Base-by-base conservation (phyloP, 2,888 invertebrate species). In the Polietes domitor region DNA sequence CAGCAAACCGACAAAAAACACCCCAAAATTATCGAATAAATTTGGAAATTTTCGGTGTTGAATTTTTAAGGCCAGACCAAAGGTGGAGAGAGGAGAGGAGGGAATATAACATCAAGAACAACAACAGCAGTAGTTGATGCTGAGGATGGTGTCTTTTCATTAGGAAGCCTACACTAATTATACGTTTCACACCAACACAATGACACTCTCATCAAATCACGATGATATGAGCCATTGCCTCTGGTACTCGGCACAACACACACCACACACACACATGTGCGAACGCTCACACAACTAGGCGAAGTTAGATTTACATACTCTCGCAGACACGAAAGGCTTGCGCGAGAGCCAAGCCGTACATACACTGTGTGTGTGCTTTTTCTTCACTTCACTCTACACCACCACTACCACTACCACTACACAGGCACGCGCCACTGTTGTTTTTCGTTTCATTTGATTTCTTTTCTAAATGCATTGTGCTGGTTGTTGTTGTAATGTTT, bases 381-480 rank as follows among this genome's bases (percentile, higher is more conserved):
- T 41, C 26, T n/a, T 53, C 32, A n/a, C 21, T 24, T 63, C n/a
- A n/a, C n/a, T n/a, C 21, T n/a, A 71, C 72, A 80, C 72, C 50
- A 82, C 37, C 74, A 77, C 81, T 75, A 80, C 72, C 50, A 82
- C 37, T 75, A 80, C 72, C 50, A 82, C 37, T 77, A 77, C 81
- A 84, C 10, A 37, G 84, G 84, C 84, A 84, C 84, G 84, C 81
- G 84, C 84, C 84, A 84, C 32, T 73, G 75, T 41, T 73, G 37
- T 41, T 58, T 58, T 63, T 68, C 21, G 15, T 28, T 28, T 63
- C 63, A 12, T 72, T 65, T 19, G 55, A 82, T 80, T 70, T 32
- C 74, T 50, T 78, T 78, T 80, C 41, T 41, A 80, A 84, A 84
- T 84, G 84, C 84, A 84, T 76, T 75, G 65, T 78, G 70, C 43